Base-by-base conservation (phyloP, 2,888 invertebrate species). In the Drosophila nr. medialis region DNA sequence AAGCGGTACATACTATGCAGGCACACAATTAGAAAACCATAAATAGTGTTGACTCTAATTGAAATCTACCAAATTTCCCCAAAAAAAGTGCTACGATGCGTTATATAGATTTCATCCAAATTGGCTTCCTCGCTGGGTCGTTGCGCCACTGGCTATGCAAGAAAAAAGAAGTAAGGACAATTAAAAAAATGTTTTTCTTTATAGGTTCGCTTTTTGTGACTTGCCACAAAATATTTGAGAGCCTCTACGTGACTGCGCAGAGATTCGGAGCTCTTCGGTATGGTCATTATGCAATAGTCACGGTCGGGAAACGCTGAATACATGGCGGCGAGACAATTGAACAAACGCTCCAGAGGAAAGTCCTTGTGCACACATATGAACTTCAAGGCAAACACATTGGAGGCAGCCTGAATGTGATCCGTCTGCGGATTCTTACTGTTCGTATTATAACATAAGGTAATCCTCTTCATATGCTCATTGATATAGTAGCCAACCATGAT, bases 261-360 rank as follows among this genome's bases (percentile, higher is more conserved):
- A 1, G 71, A 53, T 1, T 65, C 64, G 8, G 71, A 27, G 4
- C 42, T 56, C 21, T 78, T 77, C 0, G 84, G 69, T 1, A 92
- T 42, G 0, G 81, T 63, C 62, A 93, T 72, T 6, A 92, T 70
- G 58, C 92, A 92, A 63, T 93, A 96, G 56, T 96, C 96, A 29
- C 94, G 94, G 10, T 94, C 93, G 0, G 95, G 95, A 92, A 94
- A 96, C 50, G 95, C 93, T 79, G 95, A 95, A 91, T 96, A 96
- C 0, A 95, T 94, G 0, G 95, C 95, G 76, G 94, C 94, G 36
- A 96, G 90, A 49, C 96, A 93, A 77, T 95, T 68, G 18, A 68
- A 79, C 13, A 90, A 24, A 7, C 87, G 75, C 2, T 72, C 42
- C 11, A 86, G 8, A 0, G 87, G 75, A 50, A 86, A 86, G 0